Base-by-base conservation (phyloP, 2,113 vertebrate species). In the Syngnathoides biaculeatus region DNA sequence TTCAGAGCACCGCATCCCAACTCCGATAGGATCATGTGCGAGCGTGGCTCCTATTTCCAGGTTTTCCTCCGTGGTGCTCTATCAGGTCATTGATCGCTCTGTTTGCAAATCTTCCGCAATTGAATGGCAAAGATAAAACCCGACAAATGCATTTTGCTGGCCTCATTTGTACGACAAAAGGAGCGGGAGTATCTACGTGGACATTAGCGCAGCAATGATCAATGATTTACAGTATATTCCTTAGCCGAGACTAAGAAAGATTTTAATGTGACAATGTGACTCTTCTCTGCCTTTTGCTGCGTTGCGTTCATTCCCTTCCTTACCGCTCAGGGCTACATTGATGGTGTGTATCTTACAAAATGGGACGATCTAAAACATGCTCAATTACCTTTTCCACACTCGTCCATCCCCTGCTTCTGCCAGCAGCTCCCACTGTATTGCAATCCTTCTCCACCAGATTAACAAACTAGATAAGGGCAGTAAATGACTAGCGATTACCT, bases 1-100 rank as follows among this genome's bases (percentile, higher is more conserved):
- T 67, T 68, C 68, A 67, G 24, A 71, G 74, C 35, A 0, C 78
- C 64, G 68, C 79, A 69, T 75, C 75, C 56, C 65, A 62, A 65
- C 67, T 65, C 81, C 80, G 74, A 82, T 79, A 69, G 69, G 43
- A 72, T 79, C 73, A 86, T 45, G 58, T 59, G 67, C 65, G 63
- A 68, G 60, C 65, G 64, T 55, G 48, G 69, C 64, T 70, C 45
- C 74, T 79, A 73, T 84, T 73, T 81, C 60, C 74, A 75, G 77
- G 76, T 83, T 81, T 66, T 72, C 73, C 72, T 83, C 76, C 65
- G 67, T 63, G 68, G 62, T 53, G 74, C 73, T 72, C 73, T 60
- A 68, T 58, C 22, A 7, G 7, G 20, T 26, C 63, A 47, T 20
- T 75, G 68, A 79, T 68, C 30, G 67, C 53, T 75, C 67, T 13